phyloP scores from a whole-genome alignment of 2,888 invertebrate species.

The Elysia crispata region DNA sequence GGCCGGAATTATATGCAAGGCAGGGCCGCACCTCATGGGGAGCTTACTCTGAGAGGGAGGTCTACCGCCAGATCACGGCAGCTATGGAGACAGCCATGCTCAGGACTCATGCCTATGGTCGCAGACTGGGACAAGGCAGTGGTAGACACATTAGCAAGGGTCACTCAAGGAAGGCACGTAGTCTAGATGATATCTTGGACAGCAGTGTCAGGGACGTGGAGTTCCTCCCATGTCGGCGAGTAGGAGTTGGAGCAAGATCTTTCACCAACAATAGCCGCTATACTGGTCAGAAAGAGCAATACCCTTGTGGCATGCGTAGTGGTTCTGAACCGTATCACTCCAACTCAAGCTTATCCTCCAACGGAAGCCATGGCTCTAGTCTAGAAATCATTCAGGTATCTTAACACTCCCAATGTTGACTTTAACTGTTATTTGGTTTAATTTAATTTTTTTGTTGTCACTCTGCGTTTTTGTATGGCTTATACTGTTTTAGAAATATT shows the following conservation, averaged over 20 bases:
- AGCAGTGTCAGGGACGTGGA: slow-evolving; percentile 61
- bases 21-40: slow-evolving; percentile 57
- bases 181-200: slow-evolving; percentile 74
- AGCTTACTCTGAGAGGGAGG: slow-evolving; percentile 67
- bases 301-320: slow-evolving; percentile 60
- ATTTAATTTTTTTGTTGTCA: not conserved
- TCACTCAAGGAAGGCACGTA: slow-evolving; percentile 73
- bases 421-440: not conserved
- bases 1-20: slow-evolving; percentile 30
- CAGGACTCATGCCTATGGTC: slow-evolving; percentile 62
- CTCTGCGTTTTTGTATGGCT: not conserved
- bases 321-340: slow-evolving; percentile 72
- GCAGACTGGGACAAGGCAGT: not conserved
- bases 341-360: slow-evolving; percentile 75
- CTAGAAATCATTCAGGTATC: slow-evolving; percentile 76
- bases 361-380: slow-evolving; percentile 75
- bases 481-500: not conserved
- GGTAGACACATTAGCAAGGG: slow-evolving; percentile 2
- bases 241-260: not conserved
- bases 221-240: not conserved
- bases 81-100: slow-evolving; percentile 73
- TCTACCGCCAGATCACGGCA: slow-evolving; percentile 70
- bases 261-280: slow-evolving; percentile 56
- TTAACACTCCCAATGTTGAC: slow-evolving; percentile 51
- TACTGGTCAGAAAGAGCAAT: slow-evolving; percentile 53